Percentiles rank a stretch among this genome's conserved stretches.
phyloP scores from a whole-genome alignment of 2,888 invertebrate species.

The Gisinianus flammeolus region DNA sequence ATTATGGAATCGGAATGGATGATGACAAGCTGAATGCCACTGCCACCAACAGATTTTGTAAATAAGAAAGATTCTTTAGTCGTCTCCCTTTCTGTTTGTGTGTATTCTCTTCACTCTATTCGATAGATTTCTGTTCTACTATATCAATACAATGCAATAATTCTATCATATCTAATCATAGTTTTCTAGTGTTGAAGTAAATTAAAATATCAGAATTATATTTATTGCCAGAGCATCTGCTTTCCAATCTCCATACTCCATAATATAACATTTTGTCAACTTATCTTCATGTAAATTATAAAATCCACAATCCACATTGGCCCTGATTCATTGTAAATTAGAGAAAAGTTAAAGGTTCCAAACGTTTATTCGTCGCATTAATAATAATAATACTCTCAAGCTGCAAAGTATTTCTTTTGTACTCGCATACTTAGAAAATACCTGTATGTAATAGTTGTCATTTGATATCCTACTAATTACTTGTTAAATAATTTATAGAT shows the following conservation, averaged over 20 bases:
- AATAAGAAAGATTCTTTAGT: conserved; percentile 38
- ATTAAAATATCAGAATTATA: conserved; percentile 27
- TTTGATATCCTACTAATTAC: no score
- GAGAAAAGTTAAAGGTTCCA: conserved; percentile 8
- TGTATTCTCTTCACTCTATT: neutral
- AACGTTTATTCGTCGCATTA: no score
- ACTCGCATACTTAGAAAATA: no score
- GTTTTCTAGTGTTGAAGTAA: conserved; percentile 22
- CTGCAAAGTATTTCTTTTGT: no score
- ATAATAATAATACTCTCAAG: no score
- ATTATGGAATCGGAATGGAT: conserved; percentile 33
- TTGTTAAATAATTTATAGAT: no score
- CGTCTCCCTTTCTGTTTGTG: conserved; percentile 10
- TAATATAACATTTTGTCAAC: neutral
- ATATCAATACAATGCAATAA: neutral
- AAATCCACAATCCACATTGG: no score
- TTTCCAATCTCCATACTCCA: neutral
- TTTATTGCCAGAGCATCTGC: conserved; percentile 22
- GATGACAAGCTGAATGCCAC: conserved; percentile 36
- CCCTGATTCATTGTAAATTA: neutral
- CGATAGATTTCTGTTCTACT: neutral
- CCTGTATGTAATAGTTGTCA: no score
- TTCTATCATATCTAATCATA: neutral
- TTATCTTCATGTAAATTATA: neutral
- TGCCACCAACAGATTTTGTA: conserved; percentile 42